These are phyloP conservation scores for Enteromius anoplus DNA, from an alignment of 2,797 vertebrate genomes.

Conservation along the genomic window DNA sequence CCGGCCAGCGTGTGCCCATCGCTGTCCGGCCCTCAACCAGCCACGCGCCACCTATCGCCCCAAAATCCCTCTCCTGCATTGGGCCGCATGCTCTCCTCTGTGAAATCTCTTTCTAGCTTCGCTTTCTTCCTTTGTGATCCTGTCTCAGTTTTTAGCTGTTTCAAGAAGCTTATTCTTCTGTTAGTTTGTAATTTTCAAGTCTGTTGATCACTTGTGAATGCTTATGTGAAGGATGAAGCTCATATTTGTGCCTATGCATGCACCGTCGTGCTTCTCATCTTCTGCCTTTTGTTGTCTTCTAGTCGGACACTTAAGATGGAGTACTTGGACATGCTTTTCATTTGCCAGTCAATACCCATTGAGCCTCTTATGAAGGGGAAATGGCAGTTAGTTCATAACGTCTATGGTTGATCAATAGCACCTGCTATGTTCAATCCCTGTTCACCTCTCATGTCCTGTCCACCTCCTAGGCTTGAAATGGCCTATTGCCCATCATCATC, in stretches of 20 bases:
- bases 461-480: constrained; percentile 49
- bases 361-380: constrained; percentile 78
- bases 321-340: constrained; percentile 74
- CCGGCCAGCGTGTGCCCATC: constrained; percentile 69
- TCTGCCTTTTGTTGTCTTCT: constrained; percentile 46
- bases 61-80: constrained; percentile 60
- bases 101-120: constrained; percentile 40
- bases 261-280: constrained; percentile 17
- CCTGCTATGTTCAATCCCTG: constrained; percentile 68
- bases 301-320: constrained; percentile 64
- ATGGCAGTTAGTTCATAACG: constrained; percentile 81
- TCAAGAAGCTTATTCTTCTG: constrained; percentile 57
- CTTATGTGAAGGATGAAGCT: constrained; percentile 61
- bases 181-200: neutral
- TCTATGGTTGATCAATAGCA: constrained; percentile 77
- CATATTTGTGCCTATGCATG: constrained; percentile 54
- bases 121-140: constrained; percentile 58
- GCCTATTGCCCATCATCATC: constrained; percentile 11
- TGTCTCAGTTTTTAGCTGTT: constrained; percentile 58
- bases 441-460: constrained; percentile 47
- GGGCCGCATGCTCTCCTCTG: constrained; percentile 39
- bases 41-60: constrained; percentile 55
- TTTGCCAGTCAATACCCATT: constrained; percentile 78
- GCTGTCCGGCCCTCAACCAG: constrained; percentile 67
- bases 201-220: constrained; percentile 20